Base-by-base conservation (phyloP, 2,113 vertebrate genomes). In the Marcusenius ussheri region DNA sequence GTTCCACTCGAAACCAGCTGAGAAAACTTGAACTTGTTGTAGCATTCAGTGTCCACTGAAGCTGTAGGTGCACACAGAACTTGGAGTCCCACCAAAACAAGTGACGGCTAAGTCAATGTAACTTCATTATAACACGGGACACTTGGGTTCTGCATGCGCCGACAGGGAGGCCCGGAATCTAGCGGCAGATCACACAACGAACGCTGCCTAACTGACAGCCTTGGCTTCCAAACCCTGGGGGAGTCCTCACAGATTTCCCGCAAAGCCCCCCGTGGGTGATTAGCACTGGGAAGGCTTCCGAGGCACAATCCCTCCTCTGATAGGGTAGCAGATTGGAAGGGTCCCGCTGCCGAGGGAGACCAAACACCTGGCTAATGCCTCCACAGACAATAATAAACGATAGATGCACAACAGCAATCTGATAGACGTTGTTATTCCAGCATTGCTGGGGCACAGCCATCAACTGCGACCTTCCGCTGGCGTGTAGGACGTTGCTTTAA, bases 301-400 rank as follows among this genome's bases (percentile, higher is more conserved):
- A 39, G 45, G 50, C 7, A 42, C n/a, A 27, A 77, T 58, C 62
- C 66, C 19, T 46, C 13, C 83, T 58, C 27, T 39, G n/a, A 35
- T 51, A 77, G 84, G 46, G 70, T 8, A 84, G 89, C 39, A 90
- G 91, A 91, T n/a, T 53, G 87, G 45, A 92, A 84, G 88, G 91
- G 91, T 88, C 88, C 89, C 88, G 21, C 86, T 90, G 88, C 90
- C 24, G 13, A 90, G 89, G 91, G 92, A 66, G 74, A 56, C 77
- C 35, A 84, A 94, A 93, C 93, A 94, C 93, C 93, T 95, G 93
- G 90, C 92, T 92, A 91, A 94, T 94, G 90, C 93, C 89, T 89
- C 93, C 92, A 66, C 87, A 80, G 93, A 91, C 91, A 91, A 83
- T 88, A 92, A 93, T 91, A 90, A 92, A 92, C 91, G 92, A 49